Evolutionary conservation across 1,140 invertebrate genomes (phyloP).

Genomic region (Manduca sexta): DNA sequence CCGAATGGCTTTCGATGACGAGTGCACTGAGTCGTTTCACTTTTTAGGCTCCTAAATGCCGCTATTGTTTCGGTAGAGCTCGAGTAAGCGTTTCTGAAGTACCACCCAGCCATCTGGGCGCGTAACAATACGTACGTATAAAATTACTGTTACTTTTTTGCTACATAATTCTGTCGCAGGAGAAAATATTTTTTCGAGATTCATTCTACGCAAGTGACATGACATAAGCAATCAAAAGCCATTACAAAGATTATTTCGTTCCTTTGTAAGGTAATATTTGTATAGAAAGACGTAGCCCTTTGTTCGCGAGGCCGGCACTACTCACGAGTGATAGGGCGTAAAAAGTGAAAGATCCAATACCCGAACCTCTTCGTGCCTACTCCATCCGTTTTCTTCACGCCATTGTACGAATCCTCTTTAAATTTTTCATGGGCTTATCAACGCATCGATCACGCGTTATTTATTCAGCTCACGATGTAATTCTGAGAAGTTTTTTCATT

Average conservation of each 20-base stretch:
- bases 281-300: conserved; percentile 40
- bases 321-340: conserved; percentile 32
- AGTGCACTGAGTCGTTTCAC: conserved; percentile 57
- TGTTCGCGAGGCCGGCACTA: conserved; percentile 29
- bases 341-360: conserved; percentile 42
- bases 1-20: conserved; percentile 69
- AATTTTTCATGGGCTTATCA: conserved; percentile 61
- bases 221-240: not conserved
- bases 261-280: conserved; percentile 16
- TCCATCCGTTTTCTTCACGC: conserved; percentile 33
- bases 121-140: not conserved
- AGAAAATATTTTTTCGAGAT: not conserved
- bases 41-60: conserved; percentile 64
- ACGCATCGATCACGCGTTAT: conserved; percentile 58
- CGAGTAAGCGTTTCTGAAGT: conserved; percentile 40
- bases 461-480: conserved; percentile 63
- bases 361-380: conserved; percentile 26
- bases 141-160: too few species aligned
- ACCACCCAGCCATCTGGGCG: conserved; percentile 20
- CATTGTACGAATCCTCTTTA: conserved; percentile 43
- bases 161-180: too few species aligned
- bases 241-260: conserved; percentile 9
- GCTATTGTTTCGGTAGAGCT: conserved; percentile 55
- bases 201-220: too few species aligned
- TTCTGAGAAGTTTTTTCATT: conserved; percentile 61